phyloP scores from a whole-genome alignment of 2,797 vertebrate genomes.

The Malacoctenus gilli region DNA sequence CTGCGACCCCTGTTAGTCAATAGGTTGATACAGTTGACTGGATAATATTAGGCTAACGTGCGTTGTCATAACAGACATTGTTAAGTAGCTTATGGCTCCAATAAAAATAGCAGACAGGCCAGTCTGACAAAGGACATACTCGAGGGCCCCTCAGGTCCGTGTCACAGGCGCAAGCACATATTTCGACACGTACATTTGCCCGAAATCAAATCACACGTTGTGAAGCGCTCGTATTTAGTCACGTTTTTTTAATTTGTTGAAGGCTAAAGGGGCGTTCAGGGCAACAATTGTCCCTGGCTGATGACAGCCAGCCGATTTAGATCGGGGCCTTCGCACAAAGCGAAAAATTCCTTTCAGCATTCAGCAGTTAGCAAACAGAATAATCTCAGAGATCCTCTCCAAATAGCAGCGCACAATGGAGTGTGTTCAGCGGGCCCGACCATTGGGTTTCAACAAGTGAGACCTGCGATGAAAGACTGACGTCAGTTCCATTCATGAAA shows the following conservation, averaged over 20 bases:
- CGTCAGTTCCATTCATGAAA: constrained; percentile 68
- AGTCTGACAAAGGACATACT: constrained; percentile 57
- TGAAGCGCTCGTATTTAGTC: background rate
- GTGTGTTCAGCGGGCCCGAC: constrained; percentile 36
- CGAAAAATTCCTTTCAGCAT: constrained; percentile 48
- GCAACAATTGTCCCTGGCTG: constrained; percentile 13
- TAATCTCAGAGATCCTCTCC: constrained; percentile 56
- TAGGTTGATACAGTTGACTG: constrained; percentile 33
- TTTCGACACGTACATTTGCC: constrained; percentile 23
- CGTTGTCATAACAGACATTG: constrained; percentile 49
- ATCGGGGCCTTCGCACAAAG: constrained; percentile 41
- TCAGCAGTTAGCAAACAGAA: constrained; percentile 55
- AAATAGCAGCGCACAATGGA: constrained; percentile 49
- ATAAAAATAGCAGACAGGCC: constrained; percentile 67
- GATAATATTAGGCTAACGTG: constrained; percentile 68
- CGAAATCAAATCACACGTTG: constrained; percentile 2
- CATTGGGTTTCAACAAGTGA: constrained; percentile 57
- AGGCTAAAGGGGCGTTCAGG: background rate
- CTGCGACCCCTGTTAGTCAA: constrained; percentile 31
- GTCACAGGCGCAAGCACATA: constrained; percentile 28
- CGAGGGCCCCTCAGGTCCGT: constrained; percentile 39
- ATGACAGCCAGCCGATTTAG: constrained; percentile 34
- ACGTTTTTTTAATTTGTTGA: constrained; percentile 1
- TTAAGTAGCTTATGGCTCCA: constrained; percentile 67
- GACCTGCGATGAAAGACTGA: constrained; percentile 58